Evolutionary conservation across 1,140 invertebrate species (phyloP).

Genomic region (Drosophila lowei): DNA sequence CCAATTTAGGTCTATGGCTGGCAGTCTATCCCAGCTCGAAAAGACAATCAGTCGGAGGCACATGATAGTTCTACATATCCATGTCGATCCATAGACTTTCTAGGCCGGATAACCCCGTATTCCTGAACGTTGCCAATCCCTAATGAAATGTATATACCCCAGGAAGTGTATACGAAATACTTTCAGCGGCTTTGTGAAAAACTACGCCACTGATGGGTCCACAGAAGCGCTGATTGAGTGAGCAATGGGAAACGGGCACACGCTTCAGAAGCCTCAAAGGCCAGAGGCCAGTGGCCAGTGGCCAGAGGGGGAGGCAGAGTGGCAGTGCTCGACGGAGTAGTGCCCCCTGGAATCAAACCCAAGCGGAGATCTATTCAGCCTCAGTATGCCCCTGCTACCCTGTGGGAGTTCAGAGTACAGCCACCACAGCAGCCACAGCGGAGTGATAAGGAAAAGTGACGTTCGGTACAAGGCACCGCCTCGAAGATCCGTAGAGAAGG

Average conservation of each 20-base stretch:
- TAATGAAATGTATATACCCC: no score
- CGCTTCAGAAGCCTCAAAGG: slow-evolving; percentile 17
- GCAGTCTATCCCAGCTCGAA: no score
- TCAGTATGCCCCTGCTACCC: slow-evolving; percentile 35
- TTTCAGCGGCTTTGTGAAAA: slow-evolving; percentile 28
- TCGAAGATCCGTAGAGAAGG: background rate
- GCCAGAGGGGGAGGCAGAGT: background rate
- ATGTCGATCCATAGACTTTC: no score
- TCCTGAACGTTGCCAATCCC: no score
- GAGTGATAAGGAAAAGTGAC: slow-evolving; percentile 65
- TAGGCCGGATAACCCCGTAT: no score
- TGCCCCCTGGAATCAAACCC: no score
- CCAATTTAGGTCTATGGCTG: no score
- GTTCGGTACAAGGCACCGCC: slow-evolving; percentile 60
- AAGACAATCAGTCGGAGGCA: no score
- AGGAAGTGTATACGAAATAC: no score
- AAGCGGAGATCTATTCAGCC: slow-evolving; percentile 3
- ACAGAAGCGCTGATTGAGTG: slow-evolving; percentile 56
- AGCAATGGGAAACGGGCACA: slow-evolving; percentile 43
- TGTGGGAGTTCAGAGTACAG: slow-evolving; percentile 15
- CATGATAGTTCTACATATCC: no score
- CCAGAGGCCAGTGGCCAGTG: background rate
- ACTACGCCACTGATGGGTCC: slow-evolving; percentile 27
- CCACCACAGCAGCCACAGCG: slow-evolving; percentile 1
- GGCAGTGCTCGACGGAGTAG: no score